Conservation (phyloP, 2,797 vertebrate species). For the Phyllotis vaccarum region DNA sequence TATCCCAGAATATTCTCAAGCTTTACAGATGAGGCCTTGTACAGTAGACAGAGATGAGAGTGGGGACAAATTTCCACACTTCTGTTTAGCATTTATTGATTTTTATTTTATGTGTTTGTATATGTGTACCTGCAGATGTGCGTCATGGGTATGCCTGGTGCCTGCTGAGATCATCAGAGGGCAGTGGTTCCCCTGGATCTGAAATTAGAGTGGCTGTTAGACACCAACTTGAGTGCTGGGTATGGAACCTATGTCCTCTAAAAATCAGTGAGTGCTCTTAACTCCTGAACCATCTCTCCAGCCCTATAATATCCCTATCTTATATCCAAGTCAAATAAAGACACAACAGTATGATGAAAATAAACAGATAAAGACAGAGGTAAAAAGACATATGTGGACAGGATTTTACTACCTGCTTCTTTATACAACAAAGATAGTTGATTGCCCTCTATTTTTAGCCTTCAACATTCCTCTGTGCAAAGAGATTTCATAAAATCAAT, state of each 20-base stretch:
- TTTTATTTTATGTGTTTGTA: background rate
- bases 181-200: background rate
- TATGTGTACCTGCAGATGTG: background rate
- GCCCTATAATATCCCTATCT: background rate
- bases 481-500: slow-evolving; percentile 39
- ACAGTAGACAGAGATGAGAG: background rate
- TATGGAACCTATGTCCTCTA: background rate
- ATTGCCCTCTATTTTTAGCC: slow-evolving; percentile 52
- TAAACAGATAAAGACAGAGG: background rate
- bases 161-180: background rate
- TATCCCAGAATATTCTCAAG: background rate
- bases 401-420: slow-evolving; percentile 8
- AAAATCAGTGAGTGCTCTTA: background rate
- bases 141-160: background rate
- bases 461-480: slow-evolving; percentile 44
- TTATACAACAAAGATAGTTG: background rate
- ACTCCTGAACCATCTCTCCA: background rate
- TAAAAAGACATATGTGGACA: background rate
- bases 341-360: background rate
- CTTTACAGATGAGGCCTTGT: background rate
- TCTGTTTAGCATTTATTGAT: background rate
- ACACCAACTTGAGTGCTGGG: background rate
- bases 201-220: background rate
- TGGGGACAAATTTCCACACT: rapidly evolving
- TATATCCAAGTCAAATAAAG: background rate